A percentile compares a stretch with the other conserved stretches of the same genome.
Conservation (phyloP, 2,888 invertebrate genomes). For the Boloria selene region DNA sequence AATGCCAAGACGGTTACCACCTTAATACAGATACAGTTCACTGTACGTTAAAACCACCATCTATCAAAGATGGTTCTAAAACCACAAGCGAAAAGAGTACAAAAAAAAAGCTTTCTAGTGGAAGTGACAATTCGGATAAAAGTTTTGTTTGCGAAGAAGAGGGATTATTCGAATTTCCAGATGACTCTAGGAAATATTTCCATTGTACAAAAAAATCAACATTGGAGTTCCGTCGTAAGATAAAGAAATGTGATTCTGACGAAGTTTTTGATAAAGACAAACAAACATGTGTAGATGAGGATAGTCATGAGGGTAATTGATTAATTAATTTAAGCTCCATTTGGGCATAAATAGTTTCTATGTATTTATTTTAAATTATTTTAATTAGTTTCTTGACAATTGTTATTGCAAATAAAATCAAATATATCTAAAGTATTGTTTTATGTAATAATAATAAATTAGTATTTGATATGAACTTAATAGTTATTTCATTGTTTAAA, state of each 20-base stretch:
- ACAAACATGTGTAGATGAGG: slow-evolving; percentile 61
- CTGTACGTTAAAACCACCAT: slow-evolving; percentile 46
- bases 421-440: too few species aligned
- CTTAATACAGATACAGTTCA: slow-evolving; percentile 58
- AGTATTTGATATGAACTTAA: slow-evolving; percentile 16
- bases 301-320: slow-evolving; percentile 56
- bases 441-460: slow-evolving; percentile 6
- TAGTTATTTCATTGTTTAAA: background rate
- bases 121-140: slow-evolving; percentile 31
- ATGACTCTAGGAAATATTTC: slow-evolving; percentile 72
- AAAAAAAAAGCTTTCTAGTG: slow-evolving; percentile 33
- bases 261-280: slow-evolving; percentile 68
- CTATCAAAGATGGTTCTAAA: slow-evolving; percentile 39
- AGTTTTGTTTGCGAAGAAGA: slow-evolving; percentile 57
- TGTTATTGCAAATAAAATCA: background rate
- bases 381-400: background rate
- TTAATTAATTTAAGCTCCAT: background rate
- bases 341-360: too few species aligned
- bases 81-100: slow-evolving; percentile 46
- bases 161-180: slow-evolving; percentile 64
- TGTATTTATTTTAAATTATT: slow-evolving; percentile 1
- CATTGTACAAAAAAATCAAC: slow-evolving; percentile 59
- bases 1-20: slow-evolving; percentile 62
- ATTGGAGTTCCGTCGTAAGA: slow-evolving; percentile 54
- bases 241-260: slow-evolving; percentile 67